Evolutionary conservation across 2,113 vertebrate genomes (phyloP).

Genomic region (Elephantulus edwardii): DNA sequence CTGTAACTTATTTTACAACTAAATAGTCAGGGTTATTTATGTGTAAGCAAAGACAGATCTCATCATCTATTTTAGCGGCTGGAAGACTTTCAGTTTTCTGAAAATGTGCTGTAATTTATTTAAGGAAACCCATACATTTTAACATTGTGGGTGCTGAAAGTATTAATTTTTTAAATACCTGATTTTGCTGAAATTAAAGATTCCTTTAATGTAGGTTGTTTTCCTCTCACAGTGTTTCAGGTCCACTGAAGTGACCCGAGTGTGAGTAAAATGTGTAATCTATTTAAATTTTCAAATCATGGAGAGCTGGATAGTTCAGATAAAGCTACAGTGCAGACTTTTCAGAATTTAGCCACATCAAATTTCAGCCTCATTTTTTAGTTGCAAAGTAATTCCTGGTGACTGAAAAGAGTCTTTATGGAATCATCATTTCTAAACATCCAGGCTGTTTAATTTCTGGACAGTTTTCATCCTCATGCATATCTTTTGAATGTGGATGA

Average conservation of each 20-base stretch:
- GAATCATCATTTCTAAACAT: not conserved
- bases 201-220: not conserved
- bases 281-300: conserved; percentile 52
- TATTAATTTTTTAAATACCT: conserved; percentile 13
- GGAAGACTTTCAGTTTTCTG: not conserved
- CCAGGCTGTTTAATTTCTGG: conserved; percentile 5
- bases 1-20: not conserved
- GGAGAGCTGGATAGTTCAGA: not conserved
- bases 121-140: not conserved
- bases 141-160: not conserved
- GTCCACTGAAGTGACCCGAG: not conserved
- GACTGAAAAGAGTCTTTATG: conserved; percentile 43
- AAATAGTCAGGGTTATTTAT: not conserved
- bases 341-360: not conserved
- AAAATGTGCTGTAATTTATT: conserved; percentile 17
- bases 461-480: not conserved
- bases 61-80: not conserved
- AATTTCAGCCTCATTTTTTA: conserved; percentile 36
- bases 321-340: conserved; percentile 29
- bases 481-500: conserved; percentile 29
- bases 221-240: not conserved
- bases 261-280: conserved; percentile 31
- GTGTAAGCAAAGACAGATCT: not conserved
- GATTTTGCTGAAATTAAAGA: conserved; percentile 23
- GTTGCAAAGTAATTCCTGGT: conserved; percentile 50